Conservation (phyloP, 2,113 vertebrate genomes). For the Puffinus mauretanicus region DNA sequence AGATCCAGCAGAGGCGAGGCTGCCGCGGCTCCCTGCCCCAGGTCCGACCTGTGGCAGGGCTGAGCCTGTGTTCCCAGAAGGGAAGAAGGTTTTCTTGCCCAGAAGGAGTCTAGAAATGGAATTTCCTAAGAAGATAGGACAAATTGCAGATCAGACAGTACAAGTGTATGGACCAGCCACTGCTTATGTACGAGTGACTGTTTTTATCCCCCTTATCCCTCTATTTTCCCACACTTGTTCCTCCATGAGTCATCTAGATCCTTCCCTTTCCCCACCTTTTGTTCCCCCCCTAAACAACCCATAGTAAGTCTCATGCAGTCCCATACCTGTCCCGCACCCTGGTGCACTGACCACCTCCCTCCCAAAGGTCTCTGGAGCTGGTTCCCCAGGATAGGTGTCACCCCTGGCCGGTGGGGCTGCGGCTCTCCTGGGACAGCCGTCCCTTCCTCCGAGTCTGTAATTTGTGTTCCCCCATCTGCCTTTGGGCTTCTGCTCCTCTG, state of each 20-base stretch:
- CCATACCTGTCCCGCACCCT: rapidly evolving
- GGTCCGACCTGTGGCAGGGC: neutral
- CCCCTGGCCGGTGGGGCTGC: neutral
- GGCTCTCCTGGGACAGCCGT: neutral
- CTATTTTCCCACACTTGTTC: neutral
- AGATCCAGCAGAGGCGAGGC: neutral
- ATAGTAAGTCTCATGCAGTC: neutral
- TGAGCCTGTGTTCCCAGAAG: neutral
- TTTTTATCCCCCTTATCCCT: neutral
- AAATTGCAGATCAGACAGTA: neutral
- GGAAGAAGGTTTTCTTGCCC: neutral
- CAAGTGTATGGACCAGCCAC: neutral
- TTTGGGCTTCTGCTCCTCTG: neutral
- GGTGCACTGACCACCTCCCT: neutral
- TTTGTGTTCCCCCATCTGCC: neutral
- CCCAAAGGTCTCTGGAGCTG: neutral
- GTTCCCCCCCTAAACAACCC: neutral
- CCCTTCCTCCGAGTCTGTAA: rapidly evolving
- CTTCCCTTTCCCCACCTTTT: neutral
- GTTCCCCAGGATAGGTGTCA: neutral
- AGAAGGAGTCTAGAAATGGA: neutral
- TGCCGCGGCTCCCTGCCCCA: neutral
- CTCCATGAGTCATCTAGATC: neutral
- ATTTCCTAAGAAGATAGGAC: neutral
- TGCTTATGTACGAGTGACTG: neutral